Evolutionary conservation across 2,113 vertebrate species (phyloP), one percentile per base, ranked within the genome.

Genomic region (Ifrita kowaldi): DNA sequence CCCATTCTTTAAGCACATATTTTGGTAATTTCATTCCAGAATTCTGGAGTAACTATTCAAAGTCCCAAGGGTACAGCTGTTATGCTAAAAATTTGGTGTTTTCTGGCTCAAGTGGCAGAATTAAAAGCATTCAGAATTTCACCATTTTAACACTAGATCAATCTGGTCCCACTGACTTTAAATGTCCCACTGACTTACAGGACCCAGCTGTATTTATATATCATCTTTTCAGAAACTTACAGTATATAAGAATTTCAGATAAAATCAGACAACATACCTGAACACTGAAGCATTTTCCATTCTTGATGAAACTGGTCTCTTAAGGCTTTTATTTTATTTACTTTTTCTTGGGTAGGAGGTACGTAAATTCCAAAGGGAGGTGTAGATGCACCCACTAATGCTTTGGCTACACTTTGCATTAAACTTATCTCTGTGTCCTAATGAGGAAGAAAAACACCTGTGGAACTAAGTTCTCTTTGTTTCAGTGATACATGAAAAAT

Each of bases 211-310:
- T 39, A 71, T 56, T 82, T 87, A 68, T 18, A 8, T 12, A 52
- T 18, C 1, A 53, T 39, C 13, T 87, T 79, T 92, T 55, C 42
- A 77, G 47, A 76, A 94, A 62, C 7, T 12, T 76, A 68, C 2
- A 50, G 6, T 16, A 13, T 37, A 2, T 55, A 67, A 93, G 32
- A 88, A 44, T 30, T 52, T 35, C 57, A 56, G 27, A 80, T 42
- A 69, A 74, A 81, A 64, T 8, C 11, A 78, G 44, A 52, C 57
- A 55, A 71, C 85, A 92, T 90, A 96, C 97, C 97, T 70, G 94
- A 95, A 95, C 96, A 97, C 41, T 93, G 97, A 90, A 98, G 97
- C 97, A 98, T 96, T 78, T 96, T 97, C 98, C 98, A 98, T 71
- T 90, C 92, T 27, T 94, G 73, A 67, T 96, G 87, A 90, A 98